These are phyloP conservation scores for Papilio polyxenes DNA, from an alignment of 1,140 invertebrate species.

Conservation along the genomic window DNA sequence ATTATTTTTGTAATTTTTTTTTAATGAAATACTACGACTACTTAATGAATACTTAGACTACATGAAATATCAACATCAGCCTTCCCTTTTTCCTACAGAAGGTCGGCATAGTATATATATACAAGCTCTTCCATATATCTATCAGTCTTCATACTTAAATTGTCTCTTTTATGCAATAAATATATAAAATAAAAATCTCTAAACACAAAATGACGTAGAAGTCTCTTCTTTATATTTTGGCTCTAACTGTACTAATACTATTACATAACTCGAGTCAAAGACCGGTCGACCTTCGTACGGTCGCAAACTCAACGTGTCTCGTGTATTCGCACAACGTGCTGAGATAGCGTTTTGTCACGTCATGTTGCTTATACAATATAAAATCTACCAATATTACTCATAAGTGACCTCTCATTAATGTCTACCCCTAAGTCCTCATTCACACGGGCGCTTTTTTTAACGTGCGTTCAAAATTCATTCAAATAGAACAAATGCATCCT, in stretches of 20 bases:
- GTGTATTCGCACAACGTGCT: conserved; percentile 16
- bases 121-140: not conserved
- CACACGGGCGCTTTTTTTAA: no score
- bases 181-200: not conserved
- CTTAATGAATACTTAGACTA: no score
- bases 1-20: no score
- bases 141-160: not conserved
- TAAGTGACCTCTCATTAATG: not conserved
- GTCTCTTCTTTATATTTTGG: not conserved
- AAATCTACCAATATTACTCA: not conserved
- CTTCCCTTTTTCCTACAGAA: no score
- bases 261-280: conserved; percentile 11
- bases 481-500: no score
- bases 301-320: not conserved
- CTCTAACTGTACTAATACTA: not conserved
- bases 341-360: not conserved
- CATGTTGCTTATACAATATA: not conserved
- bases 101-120: not conserved
- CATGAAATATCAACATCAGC: no score
- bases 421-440: no score
- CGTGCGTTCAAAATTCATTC: no score
- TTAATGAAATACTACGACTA: no score
- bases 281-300: conserved; percentile 27
- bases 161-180: not conserved
- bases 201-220: not conserved